Conservation (phyloP, 2,113 vertebrate genomes). For the Campylomormyrus tamandua region DNA sequence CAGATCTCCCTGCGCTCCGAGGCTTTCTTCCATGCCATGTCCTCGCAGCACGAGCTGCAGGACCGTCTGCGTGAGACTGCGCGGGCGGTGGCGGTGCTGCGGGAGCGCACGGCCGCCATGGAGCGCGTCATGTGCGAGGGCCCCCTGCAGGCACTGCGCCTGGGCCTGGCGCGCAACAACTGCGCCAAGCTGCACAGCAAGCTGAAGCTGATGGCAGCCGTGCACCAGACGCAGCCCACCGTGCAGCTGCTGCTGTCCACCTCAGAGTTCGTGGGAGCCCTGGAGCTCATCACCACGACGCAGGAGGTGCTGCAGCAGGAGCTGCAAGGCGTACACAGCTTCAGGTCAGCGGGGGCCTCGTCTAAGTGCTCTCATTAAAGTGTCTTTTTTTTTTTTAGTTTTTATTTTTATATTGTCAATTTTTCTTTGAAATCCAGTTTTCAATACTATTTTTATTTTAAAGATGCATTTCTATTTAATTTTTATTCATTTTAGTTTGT, state of each 20-base stretch:
- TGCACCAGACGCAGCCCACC: conserved; percentile 98
- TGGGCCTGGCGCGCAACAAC: conserved; percentile 80
- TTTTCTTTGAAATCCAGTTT: not conserved
- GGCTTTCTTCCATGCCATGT: conserved; percentile 98
- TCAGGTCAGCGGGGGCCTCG: conserved; percentile 66
- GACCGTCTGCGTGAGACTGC: conserved; percentile 91
- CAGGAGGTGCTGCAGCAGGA: conserved; percentile 97
- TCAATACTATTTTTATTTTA: not conserved
- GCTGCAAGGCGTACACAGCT: conserved; percentile 93
- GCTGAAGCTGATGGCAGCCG: conserved; percentile 94
- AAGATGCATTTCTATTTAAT: not conserved
- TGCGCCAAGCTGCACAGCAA: conserved; percentile 85
- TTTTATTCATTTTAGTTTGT: not conserved
- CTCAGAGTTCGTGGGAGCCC: conserved; percentile 88
- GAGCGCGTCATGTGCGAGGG: conserved; percentile 87
- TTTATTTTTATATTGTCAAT: not conserved
- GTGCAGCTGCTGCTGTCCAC: conserved; percentile 93
- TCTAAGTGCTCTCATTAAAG: not conserved
- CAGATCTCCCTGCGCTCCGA: conserved; percentile 98
- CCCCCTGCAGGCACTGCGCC: conserved; percentile 75
- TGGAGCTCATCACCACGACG: conserved; percentile 95
- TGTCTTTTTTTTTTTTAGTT: not conserved
- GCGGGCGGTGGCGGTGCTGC: conserved; percentile 78
- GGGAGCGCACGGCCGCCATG: conserved; percentile 79
- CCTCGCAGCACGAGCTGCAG: conserved; percentile 95